phyloP scores from a whole-genome alignment of 2,113 vertebrate species.

The Telmatochromis sp. region DNA sequence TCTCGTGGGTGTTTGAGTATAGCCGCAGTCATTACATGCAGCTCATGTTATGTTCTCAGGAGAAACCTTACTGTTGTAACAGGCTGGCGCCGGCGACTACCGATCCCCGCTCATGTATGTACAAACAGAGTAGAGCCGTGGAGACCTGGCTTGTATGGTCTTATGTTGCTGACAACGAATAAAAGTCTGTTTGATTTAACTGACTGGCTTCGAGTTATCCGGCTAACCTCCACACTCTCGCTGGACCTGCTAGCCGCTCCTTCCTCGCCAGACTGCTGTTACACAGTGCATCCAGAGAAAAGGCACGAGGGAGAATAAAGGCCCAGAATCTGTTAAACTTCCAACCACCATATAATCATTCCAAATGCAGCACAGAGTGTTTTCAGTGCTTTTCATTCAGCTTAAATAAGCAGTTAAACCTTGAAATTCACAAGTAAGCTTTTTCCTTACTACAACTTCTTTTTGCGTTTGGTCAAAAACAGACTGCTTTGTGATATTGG shows the following conservation, averaged over 20 bases:
- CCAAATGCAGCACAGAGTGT: neutral
- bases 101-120: neutral
- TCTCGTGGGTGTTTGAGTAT: neutral
- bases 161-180: neutral
- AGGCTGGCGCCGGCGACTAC: neutral
- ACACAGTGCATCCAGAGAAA: neutral
- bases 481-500: neutral
- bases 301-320: neutral
- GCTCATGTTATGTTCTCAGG: neutral
- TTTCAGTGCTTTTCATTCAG: neutral
- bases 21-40: neutral
- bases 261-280: neutral
- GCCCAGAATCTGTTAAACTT: neutral
- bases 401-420: neutral
- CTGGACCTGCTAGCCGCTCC: neutral
- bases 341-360: neutral
- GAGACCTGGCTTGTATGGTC: neutral
- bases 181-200: neutral
- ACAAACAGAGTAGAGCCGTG: fast-evolving
- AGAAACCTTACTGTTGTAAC: neutral
- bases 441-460: fast-evolving
- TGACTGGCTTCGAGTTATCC: neutral
- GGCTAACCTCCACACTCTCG: neutral
- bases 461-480: neutral
- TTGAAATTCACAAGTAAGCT: neutral